Evolutionary conservation across 2,888 invertebrate genomes (phyloP).

Genomic region (Coremacera marginata): DNA sequence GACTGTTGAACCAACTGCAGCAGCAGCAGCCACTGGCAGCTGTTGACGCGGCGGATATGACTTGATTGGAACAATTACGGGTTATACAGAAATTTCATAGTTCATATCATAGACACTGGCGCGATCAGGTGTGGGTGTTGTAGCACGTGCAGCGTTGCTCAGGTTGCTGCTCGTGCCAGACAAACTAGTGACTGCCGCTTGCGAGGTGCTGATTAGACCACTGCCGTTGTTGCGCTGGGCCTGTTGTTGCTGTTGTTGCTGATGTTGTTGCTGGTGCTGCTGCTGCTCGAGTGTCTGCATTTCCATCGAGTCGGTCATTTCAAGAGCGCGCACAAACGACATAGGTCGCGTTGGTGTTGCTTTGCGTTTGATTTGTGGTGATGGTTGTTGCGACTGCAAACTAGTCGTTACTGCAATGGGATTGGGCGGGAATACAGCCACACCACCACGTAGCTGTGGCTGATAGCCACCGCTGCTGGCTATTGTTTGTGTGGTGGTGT

Average conservation of each 20-base stretch:
- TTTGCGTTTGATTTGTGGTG: constrained; percentile 74
- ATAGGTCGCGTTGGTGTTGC: constrained; percentile 78
- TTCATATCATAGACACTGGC: constrained; percentile 94
- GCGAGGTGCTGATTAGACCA: constrained; percentile 33
- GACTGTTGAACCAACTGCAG: constrained; percentile 25
- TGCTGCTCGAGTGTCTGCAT: constrained; percentile 73
- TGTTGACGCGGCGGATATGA: constrained; percentile 57
- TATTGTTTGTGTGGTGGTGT: constrained; percentile 47
- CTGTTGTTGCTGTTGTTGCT: constrained; percentile 51
- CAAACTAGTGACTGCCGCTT: constrained; percentile 43
- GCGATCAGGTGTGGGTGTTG: constrained; percentile 81
- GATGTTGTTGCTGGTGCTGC: constrained; percentile 59
- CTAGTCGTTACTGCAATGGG: constrained; percentile 57
- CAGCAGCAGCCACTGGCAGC: constrained; percentile 36
- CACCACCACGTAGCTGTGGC: constrained; percentile 76
- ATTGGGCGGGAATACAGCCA: constrained; percentile 77
- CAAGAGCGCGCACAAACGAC: constrained; percentile 89
- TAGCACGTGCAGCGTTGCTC: constrained; percentile 68
- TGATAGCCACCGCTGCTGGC: constrained; percentile 69
- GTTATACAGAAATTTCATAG: constrained; percentile 95
- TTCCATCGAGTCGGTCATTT: constrained; percentile 91
- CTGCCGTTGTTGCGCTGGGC: constrained; percentile 53
- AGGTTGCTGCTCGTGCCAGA: constrained; percentile 38
- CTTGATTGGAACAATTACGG: constrained; percentile 66
- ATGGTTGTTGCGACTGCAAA: constrained; percentile 63